Evolutionary conservation across 1,140 invertebrate species (phyloP), one percentile per base, ranked within the genome.

Genomic region (Atopsyche davidsoni): DNA sequence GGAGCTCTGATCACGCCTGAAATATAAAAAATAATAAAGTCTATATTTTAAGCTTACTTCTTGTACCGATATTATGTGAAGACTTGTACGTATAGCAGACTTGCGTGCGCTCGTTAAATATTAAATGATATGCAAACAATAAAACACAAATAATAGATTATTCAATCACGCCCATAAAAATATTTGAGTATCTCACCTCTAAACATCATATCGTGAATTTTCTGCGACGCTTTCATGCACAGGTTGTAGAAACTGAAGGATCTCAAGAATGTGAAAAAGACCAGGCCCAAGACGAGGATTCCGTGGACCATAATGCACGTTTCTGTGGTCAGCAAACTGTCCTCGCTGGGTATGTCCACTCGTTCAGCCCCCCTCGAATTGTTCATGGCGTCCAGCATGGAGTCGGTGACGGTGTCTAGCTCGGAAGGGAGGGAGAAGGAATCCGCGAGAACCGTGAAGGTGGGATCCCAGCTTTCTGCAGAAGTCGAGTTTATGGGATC

Each of bases 151-250:
- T n/a, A n/a, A n/a, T n/a, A n/a, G n/a, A n/a, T n/a, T n/a, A n/a
- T n/a, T n/a, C n/a, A n/a, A n/a, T n/a, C n/a, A n/a, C n/a, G n/a
- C n/a, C n/a, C n/a, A n/a, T n/a, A n/a, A n/a, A n/a, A n/a, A n/a
- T n/a, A n/a, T n/a, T n/a, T n/a, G n/a, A n/a, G n/a, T 46, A 11
- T 39, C 14, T 21, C 65, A 24, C 72, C 70, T 17, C 62, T 59
- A 62, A 89, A 88, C 71, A 85, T 82, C 18, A 62, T 65, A 54
- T 86, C 79, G 62, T 89, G 86, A 1, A 89, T 62, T 31, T 70
- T 76, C 44, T 80, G 75, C 1, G 83, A 86, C 28, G 82, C 73
- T 2, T 68, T 63, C 67, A 86, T 79, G 22, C 79, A 80, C 1
- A 83, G 58, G 18, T 75, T 72, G 60, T 87, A 88, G 60, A 86